Evolutionary conservation across 2,113 vertebrate genomes (phyloP), one percentile per base, ranked within the genome.

Genomic region (Sula dactylatra): DNA sequence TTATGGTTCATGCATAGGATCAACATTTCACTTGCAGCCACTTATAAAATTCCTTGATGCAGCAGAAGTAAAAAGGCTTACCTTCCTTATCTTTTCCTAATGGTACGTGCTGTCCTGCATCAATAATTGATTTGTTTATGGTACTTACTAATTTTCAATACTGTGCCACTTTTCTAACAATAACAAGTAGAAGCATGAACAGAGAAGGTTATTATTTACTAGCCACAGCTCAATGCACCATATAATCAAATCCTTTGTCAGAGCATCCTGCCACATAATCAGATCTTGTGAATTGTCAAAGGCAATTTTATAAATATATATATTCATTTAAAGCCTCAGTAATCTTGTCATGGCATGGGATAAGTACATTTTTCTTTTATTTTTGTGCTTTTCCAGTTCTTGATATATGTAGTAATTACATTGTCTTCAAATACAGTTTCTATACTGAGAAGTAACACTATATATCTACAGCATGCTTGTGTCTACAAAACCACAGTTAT

Each of bases 171-270:
- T 96, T 95, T 90, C 78, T 81, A 94, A 96, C 69, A 97, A 95
- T 89, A 93, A 93, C 82, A 97, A 98, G 86, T 61, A 93, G 67
- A 92, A 96, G 71, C 91, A 97, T 69, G 93, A 97, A 84, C 31
- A 52, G 38, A 10, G 62, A 95, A 95, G 87, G 93, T 91, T 97
- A 92, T 97, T 98, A 97, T 98, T 98, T 97, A 96, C 95, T 70
- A 95, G 88, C 81, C 90, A 88, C 92, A 97, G 96, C 92, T 98
- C 97, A 98, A 44, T 93, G 85, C 82, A 91, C 96, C 91, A 93
- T 96, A 91, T 98, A 98, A 98, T 98, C 97, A 98, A 97, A 98
- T 97, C 91, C 94, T 98, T 98, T 96, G 85, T 98, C 92, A 97
- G 84, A 97, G 78, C 83, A 97, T 98, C 92, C 96, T 97, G 96